Conservation (phyloP, 2,888 invertebrate species). For the Ormyrus nitidulus region DNA sequence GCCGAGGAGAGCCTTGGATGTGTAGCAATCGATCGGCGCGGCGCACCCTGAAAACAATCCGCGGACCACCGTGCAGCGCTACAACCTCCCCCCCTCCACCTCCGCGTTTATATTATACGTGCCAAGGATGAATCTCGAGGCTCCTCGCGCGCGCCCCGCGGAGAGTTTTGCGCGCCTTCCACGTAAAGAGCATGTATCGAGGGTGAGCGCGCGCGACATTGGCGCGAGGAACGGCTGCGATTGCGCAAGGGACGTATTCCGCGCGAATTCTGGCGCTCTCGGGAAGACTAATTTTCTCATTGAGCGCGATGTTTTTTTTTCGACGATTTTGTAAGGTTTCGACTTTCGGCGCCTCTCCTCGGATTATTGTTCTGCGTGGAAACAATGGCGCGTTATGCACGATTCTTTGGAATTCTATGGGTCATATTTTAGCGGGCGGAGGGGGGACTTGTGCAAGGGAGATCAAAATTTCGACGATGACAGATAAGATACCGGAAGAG, state of each 20-base stretch:
- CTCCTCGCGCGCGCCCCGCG: neutral
- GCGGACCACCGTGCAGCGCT: neutral
- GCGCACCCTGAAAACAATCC: constrained; percentile 37
- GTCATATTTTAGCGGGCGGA: no score
- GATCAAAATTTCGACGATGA: no score
- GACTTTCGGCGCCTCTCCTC: no score
- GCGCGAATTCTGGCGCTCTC: neutral
- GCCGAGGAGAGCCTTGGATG: neutral
- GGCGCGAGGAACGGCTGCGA: neutral
- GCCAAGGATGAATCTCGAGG: constrained; percentile 24
- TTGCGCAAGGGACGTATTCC: neutral
- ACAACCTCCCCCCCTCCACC: constrained; percentile 6
- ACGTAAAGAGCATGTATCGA: neutral
- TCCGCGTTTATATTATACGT: constrained; percentile 9
- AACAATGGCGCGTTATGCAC: no score
- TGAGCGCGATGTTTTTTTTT: neutral
- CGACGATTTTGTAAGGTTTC: neutral
- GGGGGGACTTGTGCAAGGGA: no score
- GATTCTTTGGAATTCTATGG: no score
- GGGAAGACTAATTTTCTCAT: constrained; percentile 1
- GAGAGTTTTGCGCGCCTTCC: neutral
- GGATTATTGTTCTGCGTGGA: no score
- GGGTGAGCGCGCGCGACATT: constrained; percentile 3
- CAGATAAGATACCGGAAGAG: no score
- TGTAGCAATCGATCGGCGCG: neutral